Conservation (phyloP, 2,113 vertebrate genomes). For the Oreochromis niloticus region DNA sequence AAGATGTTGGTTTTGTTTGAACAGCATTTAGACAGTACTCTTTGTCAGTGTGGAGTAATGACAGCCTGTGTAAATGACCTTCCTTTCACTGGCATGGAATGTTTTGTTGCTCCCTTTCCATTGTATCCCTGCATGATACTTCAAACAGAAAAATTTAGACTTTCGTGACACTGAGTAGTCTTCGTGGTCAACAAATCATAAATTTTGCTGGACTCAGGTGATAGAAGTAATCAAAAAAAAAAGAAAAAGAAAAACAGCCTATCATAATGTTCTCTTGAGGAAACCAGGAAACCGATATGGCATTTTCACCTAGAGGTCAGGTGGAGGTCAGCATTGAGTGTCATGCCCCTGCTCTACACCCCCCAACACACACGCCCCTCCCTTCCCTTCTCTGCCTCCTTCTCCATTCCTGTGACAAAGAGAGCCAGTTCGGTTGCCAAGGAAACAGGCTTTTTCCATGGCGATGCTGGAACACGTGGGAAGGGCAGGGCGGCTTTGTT, state of each 20-base stretch:
- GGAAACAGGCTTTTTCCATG: conserved; percentile 65
- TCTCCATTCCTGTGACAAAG: conserved; percentile 66
- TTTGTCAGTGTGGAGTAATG: background rate
- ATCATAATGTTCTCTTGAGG: background rate
- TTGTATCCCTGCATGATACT: background rate
- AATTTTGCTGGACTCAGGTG: background rate
- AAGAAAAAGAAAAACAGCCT: background rate
- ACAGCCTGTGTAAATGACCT: background rate
- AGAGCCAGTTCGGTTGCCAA: conserved; percentile 65
- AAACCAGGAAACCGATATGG: conserved; percentile 32
- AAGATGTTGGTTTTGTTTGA: background rate
- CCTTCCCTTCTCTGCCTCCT: conserved; percentile 19
- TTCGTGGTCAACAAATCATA: background rate
- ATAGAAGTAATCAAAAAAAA: background rate
- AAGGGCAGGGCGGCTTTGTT: conserved; percentile 64
- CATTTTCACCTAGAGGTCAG: conserved; percentile 62
- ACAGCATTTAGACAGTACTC: background rate
- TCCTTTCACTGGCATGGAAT: background rate
- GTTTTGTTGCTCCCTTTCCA: background rate
- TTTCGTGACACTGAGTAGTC: background rate
- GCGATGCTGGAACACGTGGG: conserved; percentile 59
- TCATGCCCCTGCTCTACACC: conserved; percentile 33
- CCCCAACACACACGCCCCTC: background rate
- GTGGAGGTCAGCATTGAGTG: conserved; percentile 54
- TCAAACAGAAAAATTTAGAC: background rate